These are phyloP conservation scores for Uromys caudimaculatus DNA, from an alignment of 2,797 vertebrate genomes.

Conservation along the genomic window DNA sequence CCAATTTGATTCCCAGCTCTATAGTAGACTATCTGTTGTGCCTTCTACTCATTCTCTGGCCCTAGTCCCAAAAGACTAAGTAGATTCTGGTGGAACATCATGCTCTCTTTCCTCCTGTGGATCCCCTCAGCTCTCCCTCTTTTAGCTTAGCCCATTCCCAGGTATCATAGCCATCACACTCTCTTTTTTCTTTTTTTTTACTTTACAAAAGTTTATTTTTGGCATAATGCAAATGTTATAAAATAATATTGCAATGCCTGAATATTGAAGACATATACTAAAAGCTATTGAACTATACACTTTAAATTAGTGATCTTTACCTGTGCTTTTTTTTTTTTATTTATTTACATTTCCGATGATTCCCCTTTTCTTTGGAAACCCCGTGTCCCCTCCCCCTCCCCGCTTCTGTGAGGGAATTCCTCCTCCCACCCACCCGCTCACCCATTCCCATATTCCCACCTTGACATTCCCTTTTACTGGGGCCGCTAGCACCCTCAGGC, in stretches of 20 bases:
- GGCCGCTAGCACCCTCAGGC: no score
- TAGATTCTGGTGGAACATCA: not conserved
- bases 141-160: not conserved
- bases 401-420: no score
- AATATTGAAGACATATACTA: not conserved
- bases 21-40: not conserved
- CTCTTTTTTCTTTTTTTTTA: no score
- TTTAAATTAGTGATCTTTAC: not conserved
- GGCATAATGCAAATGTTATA: not conserved
- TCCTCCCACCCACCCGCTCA: no score
- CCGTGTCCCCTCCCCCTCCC: no score
- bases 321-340: not conserved
- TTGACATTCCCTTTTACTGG: no score
- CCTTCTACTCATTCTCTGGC: not conserved
- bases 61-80: not conserved
- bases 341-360: no score
- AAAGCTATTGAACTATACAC: not conserved
- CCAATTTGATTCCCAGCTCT: not conserved
- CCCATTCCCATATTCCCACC: no score
- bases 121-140: not conserved
- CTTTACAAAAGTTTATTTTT: conserved; percentile 10
- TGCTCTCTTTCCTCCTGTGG: not conserved
- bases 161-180: not conserved
- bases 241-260: not conserved
- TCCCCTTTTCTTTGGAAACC: no score